A percentile compares a stretch with the other conserved stretches of the same genome.
These are phyloP conservation scores for Monodelphis domestica DNA, from an alignment of 2,797 vertebrate species.

Conservation along the genomic window DNA sequence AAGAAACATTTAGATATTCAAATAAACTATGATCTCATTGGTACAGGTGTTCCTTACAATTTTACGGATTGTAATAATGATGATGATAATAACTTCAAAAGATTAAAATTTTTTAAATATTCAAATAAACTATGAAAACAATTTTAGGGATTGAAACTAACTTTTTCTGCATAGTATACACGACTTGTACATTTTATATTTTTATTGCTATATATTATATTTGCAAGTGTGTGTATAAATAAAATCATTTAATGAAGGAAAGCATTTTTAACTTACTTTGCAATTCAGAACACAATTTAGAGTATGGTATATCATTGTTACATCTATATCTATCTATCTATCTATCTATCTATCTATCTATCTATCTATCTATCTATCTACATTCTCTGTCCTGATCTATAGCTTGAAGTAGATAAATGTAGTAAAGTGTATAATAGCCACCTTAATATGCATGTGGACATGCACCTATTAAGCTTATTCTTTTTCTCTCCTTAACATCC, in stretches of 20 bases:
- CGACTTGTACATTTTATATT: background rate
- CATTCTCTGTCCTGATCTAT: background rate
- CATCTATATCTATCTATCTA: too few relatives aligned
- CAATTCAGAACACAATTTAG: background rate
- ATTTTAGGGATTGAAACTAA: background rate
- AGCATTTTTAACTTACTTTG: background rate
- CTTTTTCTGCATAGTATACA: background rate
- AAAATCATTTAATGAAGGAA: background rate
- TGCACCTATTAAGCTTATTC: constrained; percentile 19
- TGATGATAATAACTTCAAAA: background rate
- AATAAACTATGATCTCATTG: background rate
- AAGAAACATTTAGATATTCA: background rate
- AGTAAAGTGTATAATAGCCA: constrained; percentile 60
- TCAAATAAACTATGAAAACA: background rate
- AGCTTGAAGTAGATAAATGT: constrained; percentile 45
- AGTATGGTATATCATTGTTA: background rate
- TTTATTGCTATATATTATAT: background rate
- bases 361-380: too few relatives aligned
- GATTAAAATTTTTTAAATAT: background rate
- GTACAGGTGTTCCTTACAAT: background rate
- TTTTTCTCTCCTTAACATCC: constrained; percentile 2
- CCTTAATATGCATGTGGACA: constrained; percentile 3
- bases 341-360: too few relatives aligned
- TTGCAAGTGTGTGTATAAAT: too few relatives aligned
- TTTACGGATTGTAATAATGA: background rate